phyloP scores from a whole-genome alignment of 2,888 invertebrate genomes.

The Strigamia crassipes region DNA sequence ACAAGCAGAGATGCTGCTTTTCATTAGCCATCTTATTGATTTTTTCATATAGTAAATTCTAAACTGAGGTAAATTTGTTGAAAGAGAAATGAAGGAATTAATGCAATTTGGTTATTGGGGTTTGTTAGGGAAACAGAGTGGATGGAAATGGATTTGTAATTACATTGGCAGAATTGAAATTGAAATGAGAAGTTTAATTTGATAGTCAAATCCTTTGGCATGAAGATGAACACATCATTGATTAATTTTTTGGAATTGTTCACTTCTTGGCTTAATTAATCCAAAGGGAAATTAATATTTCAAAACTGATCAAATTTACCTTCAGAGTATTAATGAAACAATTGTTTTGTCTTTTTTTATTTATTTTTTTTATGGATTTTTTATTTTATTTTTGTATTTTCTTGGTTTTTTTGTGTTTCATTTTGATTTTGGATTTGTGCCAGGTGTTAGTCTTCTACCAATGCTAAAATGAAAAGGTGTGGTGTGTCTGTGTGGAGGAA shows the following conservation, averaged over 20 bases:
- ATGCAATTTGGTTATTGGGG: no score
- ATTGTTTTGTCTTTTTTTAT: neutral
- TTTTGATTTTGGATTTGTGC: slow-evolving; percentile 11
- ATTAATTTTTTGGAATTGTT: neutral
- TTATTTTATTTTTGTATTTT: neutral
- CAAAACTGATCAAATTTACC: neutral
- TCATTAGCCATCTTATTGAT: no score
- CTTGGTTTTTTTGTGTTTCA: neutral
- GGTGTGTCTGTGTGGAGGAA: neutral
- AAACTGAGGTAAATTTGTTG: no score
- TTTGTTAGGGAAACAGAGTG: neutral
- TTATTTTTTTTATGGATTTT: neutral
- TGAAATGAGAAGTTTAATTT: neutral
- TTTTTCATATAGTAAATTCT: no score
- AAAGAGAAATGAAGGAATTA: no score
- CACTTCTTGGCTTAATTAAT: neutral
- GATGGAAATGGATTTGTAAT: neutral
- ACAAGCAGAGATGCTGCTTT: no score
- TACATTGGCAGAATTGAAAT: neutral
- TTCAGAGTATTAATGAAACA: no score
- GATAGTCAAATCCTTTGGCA: neutral
- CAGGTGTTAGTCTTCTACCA: neutral
- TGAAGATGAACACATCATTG: neutral
- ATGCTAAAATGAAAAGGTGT: slow-evolving; percentile 27
- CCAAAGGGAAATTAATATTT: neutral